phyloP scores from a whole-genome alignment of 2,888 invertebrate genomes.

The Cyaniris semiargus region DNA sequence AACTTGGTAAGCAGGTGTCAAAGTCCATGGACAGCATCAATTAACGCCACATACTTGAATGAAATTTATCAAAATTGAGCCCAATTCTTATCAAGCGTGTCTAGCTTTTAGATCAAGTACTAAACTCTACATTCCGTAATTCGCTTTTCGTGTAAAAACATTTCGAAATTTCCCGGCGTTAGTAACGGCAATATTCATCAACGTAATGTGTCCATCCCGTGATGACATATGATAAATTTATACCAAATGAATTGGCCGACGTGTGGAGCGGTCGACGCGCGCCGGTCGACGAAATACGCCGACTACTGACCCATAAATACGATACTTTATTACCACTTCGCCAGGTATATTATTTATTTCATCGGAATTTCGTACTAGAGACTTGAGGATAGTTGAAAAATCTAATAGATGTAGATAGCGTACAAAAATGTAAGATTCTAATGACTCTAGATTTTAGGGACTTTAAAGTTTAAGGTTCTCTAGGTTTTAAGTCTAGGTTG shows the following conservation, averaged over 20 bases:
- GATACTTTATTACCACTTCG: background rate
- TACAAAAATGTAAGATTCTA: background rate
- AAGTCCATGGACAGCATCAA: no score
- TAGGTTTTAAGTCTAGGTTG: background rate
- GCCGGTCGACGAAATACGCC: background rate
- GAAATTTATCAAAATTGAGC: background rate
- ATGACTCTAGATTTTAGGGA: background rate
- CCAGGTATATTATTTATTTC: slow-evolving; percentile 2
- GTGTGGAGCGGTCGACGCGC: slow-evolving; percentile 9
- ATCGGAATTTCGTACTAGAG: background rate
- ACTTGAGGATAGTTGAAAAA: no score
- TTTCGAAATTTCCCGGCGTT: slow-evolving; percentile 23
- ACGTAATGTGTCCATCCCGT: slow-evolving; percentile 36
- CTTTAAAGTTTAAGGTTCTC: background rate
- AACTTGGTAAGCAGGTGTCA: no score
- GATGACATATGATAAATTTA: slow-evolving; percentile 41
- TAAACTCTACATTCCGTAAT: background rate
- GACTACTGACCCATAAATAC: slow-evolving; percentile 22
- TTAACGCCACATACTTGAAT: no score
- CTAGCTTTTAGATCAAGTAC: no score
- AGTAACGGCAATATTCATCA: slow-evolving; percentile 36
- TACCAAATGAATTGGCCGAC: slow-evolving; percentile 36
- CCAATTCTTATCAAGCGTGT: background rate
- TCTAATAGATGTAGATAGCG: background rate
- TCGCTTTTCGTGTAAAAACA: background rate